Conservation (phyloP, 2,113 vertebrate species). For the Mus pahari region DNA sequence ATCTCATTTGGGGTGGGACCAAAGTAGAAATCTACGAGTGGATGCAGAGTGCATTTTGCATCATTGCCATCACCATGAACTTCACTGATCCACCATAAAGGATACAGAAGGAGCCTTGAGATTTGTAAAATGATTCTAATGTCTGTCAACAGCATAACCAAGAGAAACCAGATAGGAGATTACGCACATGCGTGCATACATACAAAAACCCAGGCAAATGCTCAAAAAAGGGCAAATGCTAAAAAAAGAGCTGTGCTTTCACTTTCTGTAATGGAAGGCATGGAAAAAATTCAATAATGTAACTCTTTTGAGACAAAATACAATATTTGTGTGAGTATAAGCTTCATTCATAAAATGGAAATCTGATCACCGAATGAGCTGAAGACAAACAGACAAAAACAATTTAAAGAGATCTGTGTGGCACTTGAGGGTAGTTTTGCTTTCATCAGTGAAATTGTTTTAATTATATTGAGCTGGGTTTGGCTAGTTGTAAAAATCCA, state of each 20-base stretch:
- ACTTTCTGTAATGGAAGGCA: background rate
- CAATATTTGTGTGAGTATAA: too few species aligned
- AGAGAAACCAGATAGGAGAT: background rate
- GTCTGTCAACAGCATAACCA: background rate
- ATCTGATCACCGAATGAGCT: background rate
- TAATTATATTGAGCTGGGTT: background rate
- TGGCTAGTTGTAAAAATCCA: background rate
- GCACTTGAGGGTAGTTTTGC: too few species aligned
- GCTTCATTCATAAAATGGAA: background rate
- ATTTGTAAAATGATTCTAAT: background rate
- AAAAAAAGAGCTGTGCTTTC: background rate
- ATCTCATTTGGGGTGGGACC: background rate
- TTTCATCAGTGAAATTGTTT: background rate
- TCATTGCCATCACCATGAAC: background rate
- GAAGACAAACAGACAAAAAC: background rate
- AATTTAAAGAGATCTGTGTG: background rate
- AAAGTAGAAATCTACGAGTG: background rate
- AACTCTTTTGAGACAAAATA: background rate
- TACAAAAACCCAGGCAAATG: background rate
- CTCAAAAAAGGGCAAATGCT: background rate
- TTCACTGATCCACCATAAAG: background rate
- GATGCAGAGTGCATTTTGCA: background rate
- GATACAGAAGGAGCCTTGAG: background rate
- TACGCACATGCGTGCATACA: background rate
- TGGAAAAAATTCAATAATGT: background rate